Evolutionary conservation across 1,140 invertebrate genomes (phyloP).

Genomic region (Brachionus plicatilis): DNA sequence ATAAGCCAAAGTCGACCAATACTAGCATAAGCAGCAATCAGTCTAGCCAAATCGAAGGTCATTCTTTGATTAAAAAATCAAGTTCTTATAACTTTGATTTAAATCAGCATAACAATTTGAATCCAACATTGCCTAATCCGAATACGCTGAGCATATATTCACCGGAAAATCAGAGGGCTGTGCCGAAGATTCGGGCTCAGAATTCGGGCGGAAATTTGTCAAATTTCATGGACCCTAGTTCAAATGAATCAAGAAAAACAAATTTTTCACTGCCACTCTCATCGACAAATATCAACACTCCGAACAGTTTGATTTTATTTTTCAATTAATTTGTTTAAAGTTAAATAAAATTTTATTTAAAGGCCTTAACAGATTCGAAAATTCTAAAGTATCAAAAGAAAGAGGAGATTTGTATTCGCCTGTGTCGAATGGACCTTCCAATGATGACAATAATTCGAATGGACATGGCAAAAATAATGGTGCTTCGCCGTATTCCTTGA

Average conservation of each 20-base stretch:
- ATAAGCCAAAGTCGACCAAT: neutral
- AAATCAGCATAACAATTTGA: neutral
- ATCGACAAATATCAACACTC: neutral
- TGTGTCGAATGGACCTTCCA: neutral
- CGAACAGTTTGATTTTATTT: neutral
- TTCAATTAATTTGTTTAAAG: too few relatives aligned
- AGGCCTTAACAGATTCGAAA: neutral
- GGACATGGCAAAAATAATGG: neutral
- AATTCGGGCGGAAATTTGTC: neutral
- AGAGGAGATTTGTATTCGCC: conserved; percentile 16
- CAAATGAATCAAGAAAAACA: neutral
- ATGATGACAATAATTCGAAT: neutral
- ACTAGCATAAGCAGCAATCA: neutral
- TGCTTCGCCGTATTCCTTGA: neutral
- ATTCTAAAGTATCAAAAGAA: conserved; percentile 6
- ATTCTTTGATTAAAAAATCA: conserved; percentile 15
- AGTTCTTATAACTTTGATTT: neutral
- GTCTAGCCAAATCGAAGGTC: neutral
- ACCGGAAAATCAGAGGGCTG: neutral
- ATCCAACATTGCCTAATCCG: neutral
- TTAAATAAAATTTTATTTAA: neutral
- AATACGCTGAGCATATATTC: neutral
- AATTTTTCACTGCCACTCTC: neutral
- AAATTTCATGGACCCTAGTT: neutral
- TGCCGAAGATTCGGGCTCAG: neutral